phyloP scores from a whole-genome alignment of 1,140 invertebrate genomes.

The Nebria ingens region DNA sequence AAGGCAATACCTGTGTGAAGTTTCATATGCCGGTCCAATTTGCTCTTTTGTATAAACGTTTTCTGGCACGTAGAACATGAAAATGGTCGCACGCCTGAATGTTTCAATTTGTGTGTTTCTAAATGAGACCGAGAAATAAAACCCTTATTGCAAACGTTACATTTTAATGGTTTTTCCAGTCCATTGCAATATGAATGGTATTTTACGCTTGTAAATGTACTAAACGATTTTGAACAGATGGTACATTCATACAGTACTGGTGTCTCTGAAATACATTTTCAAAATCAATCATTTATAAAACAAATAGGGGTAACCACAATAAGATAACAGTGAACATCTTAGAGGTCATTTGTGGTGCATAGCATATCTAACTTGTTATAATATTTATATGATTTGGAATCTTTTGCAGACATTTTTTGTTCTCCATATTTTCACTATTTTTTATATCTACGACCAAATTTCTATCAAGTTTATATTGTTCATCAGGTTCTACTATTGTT shows the following conservation, averaged over 20 bases:
- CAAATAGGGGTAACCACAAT: neutral
- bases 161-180: constrained; percentile 30
- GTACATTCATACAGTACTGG: constrained; percentile 26
- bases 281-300: neutral
- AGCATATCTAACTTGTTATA: constrained; percentile 21
- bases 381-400: constrained; percentile 1
- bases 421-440: constrained; percentile 1
- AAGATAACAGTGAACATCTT: no score
- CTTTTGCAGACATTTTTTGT: neutral
- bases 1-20: constrained; percentile 24
- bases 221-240: constrained; percentile 30
- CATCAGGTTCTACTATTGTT: neutral
- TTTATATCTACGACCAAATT: constrained; percentile 3
- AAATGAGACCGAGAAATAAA: constrained; percentile 31
- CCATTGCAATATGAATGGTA: constrained; percentile 32
- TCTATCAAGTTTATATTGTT: neutral
- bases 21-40: constrained; percentile 28
- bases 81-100: constrained; percentile 28
- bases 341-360: constrained; percentile 15
- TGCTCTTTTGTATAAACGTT: constrained; percentile 26
- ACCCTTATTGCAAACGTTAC: constrained; percentile 27
- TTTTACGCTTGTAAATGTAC: constrained; percentile 27
- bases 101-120: constrained; percentile 27
- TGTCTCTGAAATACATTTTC: neutral
- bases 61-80: constrained; percentile 28